Conservation (phyloP, 2,888 invertebrate genomes). For the Sylvicola cinctus region DNA sequence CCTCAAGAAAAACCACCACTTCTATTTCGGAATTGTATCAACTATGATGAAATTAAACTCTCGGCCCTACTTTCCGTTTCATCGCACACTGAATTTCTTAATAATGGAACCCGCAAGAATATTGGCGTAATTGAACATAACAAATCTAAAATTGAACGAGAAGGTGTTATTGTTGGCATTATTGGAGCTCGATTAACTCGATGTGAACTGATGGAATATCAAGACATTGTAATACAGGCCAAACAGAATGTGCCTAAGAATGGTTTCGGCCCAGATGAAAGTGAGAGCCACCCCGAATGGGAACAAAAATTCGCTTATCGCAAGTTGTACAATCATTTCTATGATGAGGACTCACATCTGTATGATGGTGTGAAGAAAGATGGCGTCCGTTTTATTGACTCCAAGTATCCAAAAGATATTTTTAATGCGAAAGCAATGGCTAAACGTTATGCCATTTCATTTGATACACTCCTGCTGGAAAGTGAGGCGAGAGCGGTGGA, state of each 20-base stretch:
- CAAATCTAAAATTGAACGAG: slow-evolving; percentile 23
- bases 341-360: slow-evolving; percentile 10
- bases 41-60: too few species aligned
- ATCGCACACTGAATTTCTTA: slow-evolving; percentile 33
- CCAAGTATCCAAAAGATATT: slow-evolving; percentile 15
- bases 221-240: slow-evolving; percentile 28
- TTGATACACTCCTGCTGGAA: slow-evolving; percentile 40
- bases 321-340: slow-evolving; percentile 16
- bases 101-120: slow-evolving; percentile 33
- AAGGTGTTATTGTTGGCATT: slow-evolving; percentile 30
- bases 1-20: too few species aligned
- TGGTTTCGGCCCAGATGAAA: slow-evolving; percentile 29
- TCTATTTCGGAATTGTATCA: too few species aligned
- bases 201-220: slow-evolving; percentile 29
- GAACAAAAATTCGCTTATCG: slow-evolving; percentile 7
- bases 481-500: slow-evolving; percentile 33
- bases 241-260: slow-evolving; percentile 28
- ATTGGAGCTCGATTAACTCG: slow-evolving; percentile 28
- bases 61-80: slow-evolving; percentile 32
- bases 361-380: slow-evolving; percentile 5
- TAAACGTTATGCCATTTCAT: slow-evolving; percentile 30
- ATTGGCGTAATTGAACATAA: slow-evolving; percentile 22
- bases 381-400: slow-evolving; percentile 14
- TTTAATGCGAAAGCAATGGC: slow-evolving; percentile 21
- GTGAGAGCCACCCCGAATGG: too few species aligned